These are phyloP conservation scores for Cryptus viduatorius DNA, from an alignment of 2,888 invertebrate genomes.

Conservation along the genomic window DNA sequence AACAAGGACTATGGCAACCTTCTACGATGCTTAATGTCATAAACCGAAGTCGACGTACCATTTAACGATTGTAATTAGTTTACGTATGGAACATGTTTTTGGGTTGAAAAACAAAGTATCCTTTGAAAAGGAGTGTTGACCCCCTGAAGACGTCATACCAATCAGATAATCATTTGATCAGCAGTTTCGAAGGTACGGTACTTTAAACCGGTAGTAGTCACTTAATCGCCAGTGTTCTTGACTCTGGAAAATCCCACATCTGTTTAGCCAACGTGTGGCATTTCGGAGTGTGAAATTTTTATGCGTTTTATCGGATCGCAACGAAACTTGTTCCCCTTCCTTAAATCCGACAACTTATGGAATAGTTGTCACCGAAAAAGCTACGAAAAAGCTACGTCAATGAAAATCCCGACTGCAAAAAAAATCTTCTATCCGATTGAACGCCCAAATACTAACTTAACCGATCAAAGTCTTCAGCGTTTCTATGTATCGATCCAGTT, in stretches of 20 bases:
- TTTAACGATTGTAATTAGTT: neutral
- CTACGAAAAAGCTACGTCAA: too few relatives aligned
- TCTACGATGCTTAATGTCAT: neutral
- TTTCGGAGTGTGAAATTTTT: too few relatives aligned
- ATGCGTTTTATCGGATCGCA: too few relatives aligned
- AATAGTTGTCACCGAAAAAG: too few relatives aligned
- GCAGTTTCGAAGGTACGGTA: neutral
- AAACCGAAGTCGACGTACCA: neutral
- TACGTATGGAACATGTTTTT: neutral
- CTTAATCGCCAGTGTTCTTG: neutral
- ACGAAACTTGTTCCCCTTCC: too few relatives aligned
- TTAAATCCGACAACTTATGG: too few relatives aligned
- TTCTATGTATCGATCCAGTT: too few relatives aligned
- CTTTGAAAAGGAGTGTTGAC: neutral
- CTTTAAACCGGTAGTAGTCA: neutral
- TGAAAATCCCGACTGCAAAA: too few relatives aligned
- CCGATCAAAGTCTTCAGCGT: too few relatives aligned
- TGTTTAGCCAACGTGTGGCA: too few relatives aligned
- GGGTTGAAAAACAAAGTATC: neutral
- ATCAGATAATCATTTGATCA: neutral
- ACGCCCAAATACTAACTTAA: too few relatives aligned
- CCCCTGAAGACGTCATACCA: neutral
- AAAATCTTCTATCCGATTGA: too few relatives aligned
- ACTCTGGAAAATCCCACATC: neutral
- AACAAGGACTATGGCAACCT: neutral